A percentile compares a stretch with the other conserved stretches of the same genome.
phyloP scores from a whole-genome alignment of 1,140 invertebrate species.

The Brachionus calyciflorus region DNA sequence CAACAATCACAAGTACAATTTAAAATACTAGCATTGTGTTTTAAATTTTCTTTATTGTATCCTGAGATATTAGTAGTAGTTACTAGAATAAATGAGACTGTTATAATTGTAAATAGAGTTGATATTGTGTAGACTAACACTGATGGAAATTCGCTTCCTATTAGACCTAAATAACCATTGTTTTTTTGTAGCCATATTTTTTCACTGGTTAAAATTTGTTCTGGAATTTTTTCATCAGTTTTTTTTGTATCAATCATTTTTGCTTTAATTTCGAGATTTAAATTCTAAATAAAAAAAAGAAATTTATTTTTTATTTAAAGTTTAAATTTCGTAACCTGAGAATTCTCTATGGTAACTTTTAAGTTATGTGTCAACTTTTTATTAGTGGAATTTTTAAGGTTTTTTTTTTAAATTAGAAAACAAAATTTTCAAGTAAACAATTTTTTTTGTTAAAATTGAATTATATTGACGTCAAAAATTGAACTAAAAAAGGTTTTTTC shows the following conservation, averaged over 20 bases:
- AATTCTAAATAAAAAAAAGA: too few relatives aligned
- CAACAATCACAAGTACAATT: slow-evolving; percentile 29
- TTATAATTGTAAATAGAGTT: neutral
- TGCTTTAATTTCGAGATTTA: too few relatives aligned
- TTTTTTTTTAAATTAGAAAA: too few relatives aligned
- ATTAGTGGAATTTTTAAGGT: too few relatives aligned
- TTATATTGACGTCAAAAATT: too few relatives aligned
- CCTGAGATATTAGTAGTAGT: slow-evolving; percentile 9
- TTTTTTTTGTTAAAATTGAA: too few relatives aligned
- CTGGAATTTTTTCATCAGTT: neutral
- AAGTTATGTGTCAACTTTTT: too few relatives aligned
- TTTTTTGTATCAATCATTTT: slow-evolving; percentile 19
- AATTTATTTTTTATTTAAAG: too few relatives aligned
- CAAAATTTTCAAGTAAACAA: too few relatives aligned
- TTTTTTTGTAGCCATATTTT: neutral
- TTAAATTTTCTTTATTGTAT: slow-evolving; percentile 3
- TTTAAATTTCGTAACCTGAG: too few relatives aligned
- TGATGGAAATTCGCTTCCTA: neutral
- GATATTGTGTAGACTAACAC: neutral
- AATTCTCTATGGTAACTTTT: too few relatives aligned
- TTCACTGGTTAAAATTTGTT: neutral
- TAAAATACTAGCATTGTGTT: neutral
- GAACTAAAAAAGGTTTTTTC: too few relatives aligned
- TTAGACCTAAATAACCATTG: neutral
- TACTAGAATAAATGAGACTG: neutral